Conservation (phyloP, 2,113 vertebrate species). For the Brevimyrus niger region DNA sequence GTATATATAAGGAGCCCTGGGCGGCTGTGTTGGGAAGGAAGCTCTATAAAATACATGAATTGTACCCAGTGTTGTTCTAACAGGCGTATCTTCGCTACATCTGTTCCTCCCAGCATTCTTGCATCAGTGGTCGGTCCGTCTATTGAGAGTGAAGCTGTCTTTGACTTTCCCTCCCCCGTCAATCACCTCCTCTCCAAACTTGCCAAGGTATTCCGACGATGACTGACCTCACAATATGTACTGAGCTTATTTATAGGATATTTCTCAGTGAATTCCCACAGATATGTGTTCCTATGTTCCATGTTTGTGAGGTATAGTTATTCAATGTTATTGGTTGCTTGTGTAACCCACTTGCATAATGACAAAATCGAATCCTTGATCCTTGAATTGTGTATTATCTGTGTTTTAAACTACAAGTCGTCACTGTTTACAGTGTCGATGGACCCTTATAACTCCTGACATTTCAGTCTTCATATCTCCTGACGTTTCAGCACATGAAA, state of each 20-base stretch:
- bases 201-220: constrained; percentile 57
- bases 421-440: neutral
- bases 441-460: neutral
- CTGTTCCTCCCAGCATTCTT: constrained; percentile 40
- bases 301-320: neutral
- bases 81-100: neutral
- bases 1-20: neutral
- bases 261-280: neutral
- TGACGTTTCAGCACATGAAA: constrained; percentile 64
- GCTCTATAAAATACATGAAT: neutral
- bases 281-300: neutral
- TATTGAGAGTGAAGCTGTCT: constrained; percentile 49
- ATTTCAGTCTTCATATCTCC: constrained; percentile 46
- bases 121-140: constrained; percentile 52
- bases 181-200: constrained; percentile 66
- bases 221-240: neutral
- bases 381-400: neutral
- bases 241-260: neutral
- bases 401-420: neutral
- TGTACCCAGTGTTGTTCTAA: neutral
- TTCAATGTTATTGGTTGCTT: neutral
- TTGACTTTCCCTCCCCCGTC: constrained; percentile 58
- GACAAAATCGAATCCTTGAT: neutral
- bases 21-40: neutral
- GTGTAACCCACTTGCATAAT: neutral